Conservation (phyloP, 92 coral and sea anemone genomes). For the Porites cylindrica region DNA sequence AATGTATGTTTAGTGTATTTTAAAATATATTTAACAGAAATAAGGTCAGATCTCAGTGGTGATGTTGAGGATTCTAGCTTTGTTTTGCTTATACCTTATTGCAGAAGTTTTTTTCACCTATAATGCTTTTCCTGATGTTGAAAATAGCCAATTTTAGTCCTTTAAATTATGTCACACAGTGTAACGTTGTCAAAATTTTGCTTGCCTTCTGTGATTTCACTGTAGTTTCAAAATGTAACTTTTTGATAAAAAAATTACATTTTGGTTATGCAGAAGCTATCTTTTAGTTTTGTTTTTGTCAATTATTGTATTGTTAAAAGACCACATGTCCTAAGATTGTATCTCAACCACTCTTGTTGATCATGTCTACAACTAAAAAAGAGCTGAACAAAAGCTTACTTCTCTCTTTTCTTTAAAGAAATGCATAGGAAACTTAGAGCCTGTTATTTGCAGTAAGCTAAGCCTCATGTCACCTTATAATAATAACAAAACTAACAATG, state of each 20-base stretch:
- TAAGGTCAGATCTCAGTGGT: too few relatives aligned
- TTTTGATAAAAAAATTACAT: neutral
- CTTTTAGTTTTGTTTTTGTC: neutral
- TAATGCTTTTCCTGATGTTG: too few relatives aligned
- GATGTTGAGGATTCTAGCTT: too few relatives aligned
- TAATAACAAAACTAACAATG: neutral
- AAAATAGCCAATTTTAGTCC: too few relatives aligned
- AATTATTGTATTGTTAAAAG: neutral
- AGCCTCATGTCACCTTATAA: neutral
- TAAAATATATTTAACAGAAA: too few relatives aligned
- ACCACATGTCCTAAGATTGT: slow-evolving; percentile 3
- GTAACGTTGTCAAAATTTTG: too few relatives aligned
- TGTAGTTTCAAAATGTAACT: too few relatives aligned
- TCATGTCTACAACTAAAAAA: neutral
- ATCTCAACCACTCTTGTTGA: slow-evolving; percentile 6
- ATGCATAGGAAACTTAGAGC: neutral
- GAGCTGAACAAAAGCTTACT: neutral
- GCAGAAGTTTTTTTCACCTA: too few relatives aligned
- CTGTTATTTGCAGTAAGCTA: neutral
- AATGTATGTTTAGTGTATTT: too few relatives aligned
- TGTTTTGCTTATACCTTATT: too few relatives aligned
- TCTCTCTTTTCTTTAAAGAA: neutral
- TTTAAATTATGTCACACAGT: too few relatives aligned
- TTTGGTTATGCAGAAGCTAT: neutral
- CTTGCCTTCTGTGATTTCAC: too few relatives aligned